Evolutionary conservation across 2,888 invertebrate genomes (phyloP).

Genomic region (Crepidodera aurea): DNA sequence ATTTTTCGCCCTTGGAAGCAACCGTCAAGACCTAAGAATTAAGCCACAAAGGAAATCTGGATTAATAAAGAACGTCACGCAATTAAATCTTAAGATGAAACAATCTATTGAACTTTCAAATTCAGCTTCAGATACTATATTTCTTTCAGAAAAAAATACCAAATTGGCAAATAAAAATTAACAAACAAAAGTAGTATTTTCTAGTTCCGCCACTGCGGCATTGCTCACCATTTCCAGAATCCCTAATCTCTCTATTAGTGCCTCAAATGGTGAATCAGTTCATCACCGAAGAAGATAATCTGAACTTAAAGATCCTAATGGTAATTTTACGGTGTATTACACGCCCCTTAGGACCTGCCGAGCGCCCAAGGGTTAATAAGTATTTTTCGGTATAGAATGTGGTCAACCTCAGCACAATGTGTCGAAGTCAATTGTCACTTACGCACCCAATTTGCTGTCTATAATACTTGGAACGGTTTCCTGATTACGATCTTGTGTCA

Average conservation of each 20-base stretch:
- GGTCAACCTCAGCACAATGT: slow-evolving; percentile 35
- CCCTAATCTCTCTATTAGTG: slow-evolving; percentile 33
- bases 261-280: slow-evolving; percentile 23
- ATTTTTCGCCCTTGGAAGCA: too few relatives aligned
- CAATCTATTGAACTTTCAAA: too few relatives aligned
- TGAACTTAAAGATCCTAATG: slow-evolving; percentile 25
- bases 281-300: slow-evolving; percentile 28
- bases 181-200: too few relatives aligned
- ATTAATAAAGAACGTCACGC: too few relatives aligned
- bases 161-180: too few relatives aligned
- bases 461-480: slow-evolving; percentile 32
- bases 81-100: too few relatives aligned
- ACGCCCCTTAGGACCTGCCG: slow-evolving; percentile 31
- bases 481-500: slow-evolving; percentile 29
- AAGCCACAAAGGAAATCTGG: too few relatives aligned
- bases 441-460: slow-evolving; percentile 31
- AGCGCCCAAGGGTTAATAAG: slow-evolving; percentile 30
- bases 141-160: too few relatives aligned
- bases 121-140: too few relatives aligned
- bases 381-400: too few relatives aligned
- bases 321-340: slow-evolving; percentile 37
- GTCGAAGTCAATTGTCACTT: slow-evolving; percentile 36
- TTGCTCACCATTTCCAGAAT: slow-evolving; percentile 15
- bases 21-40: too few relatives aligned
- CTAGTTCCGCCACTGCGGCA: background rate